Evolutionary conservation across 2,113 vertebrate species (phyloP).

Genomic region (Ailurus styani): DNA sequence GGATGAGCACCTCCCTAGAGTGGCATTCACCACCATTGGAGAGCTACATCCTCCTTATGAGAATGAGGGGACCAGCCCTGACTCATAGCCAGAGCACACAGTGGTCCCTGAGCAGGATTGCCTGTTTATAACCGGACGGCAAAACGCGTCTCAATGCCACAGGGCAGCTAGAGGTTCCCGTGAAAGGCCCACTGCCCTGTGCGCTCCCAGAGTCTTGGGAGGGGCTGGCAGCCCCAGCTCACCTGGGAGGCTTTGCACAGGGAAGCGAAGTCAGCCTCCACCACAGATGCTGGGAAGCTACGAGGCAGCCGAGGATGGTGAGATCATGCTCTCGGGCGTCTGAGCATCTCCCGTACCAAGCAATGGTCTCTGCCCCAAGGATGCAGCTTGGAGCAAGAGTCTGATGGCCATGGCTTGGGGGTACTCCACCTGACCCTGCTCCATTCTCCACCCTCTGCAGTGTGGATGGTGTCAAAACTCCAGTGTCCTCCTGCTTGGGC

Average conservation of each 20-base stretch:
- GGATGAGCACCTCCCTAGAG: accelerated
- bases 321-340: background rate
- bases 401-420: background rate
- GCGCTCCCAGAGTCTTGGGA: background rate
- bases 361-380: background rate
- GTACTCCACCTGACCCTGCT: no score
- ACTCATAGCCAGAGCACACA: background rate
- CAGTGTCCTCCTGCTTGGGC: accelerated
- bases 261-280: background rate
- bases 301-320: background rate
- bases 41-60: background rate
- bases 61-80: background rate
- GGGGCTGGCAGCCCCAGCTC: background rate
- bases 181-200: background rate
- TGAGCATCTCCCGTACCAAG: background rate
- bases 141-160: background rate
- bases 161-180: background rate
- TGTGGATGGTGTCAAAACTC: background rate
- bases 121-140: background rate
- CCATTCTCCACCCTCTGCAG: background rate
- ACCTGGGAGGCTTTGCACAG: background rate
- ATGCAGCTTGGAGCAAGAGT: background rate
- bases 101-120: background rate
- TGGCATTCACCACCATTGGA: accelerated
- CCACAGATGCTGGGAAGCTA: background rate